phyloP scores from a whole-genome alignment of 1,140 invertebrate genomes.

The Anoplolepis gracilipes region DNA sequence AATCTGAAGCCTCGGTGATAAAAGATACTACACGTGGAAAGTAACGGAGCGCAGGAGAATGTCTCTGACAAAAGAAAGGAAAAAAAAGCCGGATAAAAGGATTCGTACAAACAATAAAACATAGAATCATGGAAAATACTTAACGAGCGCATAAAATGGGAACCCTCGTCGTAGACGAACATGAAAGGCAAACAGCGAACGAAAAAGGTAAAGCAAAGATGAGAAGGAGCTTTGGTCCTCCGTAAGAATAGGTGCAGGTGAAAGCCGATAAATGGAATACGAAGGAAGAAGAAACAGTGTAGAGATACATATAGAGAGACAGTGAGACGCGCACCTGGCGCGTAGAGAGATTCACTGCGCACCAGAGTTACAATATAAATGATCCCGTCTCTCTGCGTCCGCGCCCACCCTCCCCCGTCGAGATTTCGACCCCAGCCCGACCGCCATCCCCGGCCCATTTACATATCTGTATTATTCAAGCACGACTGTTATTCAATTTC shows the following conservation, averaged over 20 bases:
- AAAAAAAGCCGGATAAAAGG: slow-evolving; percentile 59
- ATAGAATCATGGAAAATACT: slow-evolving; percentile 58
- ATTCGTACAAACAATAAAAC: slow-evolving; percentile 60
- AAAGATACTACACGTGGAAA: slow-evolving; percentile 50
- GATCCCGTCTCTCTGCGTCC: slow-evolving; percentile 65
- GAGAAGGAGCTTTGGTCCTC: slow-evolving; percentile 30
- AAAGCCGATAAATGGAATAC: slow-evolving; percentile 52
- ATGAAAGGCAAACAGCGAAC: slow-evolving; percentile 50
- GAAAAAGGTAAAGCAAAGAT: slow-evolving; percentile 32
- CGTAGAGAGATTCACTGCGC: slow-evolving; percentile 29
- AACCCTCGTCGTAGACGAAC: slow-evolving; percentile 35
- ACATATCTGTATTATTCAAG: slow-evolving; percentile 85
- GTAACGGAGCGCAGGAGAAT: slow-evolving; percentile 44
- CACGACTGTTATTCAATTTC: slow-evolving; percentile 85
- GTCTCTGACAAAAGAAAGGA: slow-evolving; percentile 15
- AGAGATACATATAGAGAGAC: slow-evolving; percentile 15
- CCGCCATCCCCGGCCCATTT: slow-evolving; percentile 75
- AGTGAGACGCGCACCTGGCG: slow-evolving; percentile 52
- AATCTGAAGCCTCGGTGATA: slow-evolving; percentile 40
- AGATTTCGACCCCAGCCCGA: slow-evolving; percentile 42
- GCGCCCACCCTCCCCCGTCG: slow-evolving; percentile 22
- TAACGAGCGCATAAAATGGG: slow-evolving; percentile 60
- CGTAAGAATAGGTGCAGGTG: slow-evolving; percentile 56
- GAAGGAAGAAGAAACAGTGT: slow-evolving; percentile 53
- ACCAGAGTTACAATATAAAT: slow-evolving; percentile 78